phyloP scores from a whole-genome alignment of 2,797 vertebrate genomes.

The Gambelia wislizenii region DNA sequence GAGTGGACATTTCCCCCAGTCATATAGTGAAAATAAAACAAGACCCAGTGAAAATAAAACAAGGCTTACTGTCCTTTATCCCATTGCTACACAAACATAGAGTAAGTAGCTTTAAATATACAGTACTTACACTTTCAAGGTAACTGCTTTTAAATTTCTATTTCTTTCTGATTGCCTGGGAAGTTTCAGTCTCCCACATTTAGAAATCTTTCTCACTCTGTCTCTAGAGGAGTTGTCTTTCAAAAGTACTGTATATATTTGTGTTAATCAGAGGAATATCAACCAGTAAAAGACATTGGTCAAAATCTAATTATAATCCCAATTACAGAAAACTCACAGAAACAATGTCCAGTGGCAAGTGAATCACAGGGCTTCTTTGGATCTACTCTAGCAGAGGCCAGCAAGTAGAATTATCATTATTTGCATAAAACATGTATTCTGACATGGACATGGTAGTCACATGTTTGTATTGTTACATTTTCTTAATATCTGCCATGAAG shows the following conservation, averaged over 20 bases:
- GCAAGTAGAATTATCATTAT: not conserved
- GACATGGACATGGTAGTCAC: not conserved
- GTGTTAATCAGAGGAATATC: not conserved
- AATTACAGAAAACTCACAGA: no score
- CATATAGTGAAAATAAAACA: slow-evolving; percentile 58
- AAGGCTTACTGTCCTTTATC: slow-evolving; percentile 55
- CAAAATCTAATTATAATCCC: not conserved
- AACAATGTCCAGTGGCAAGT: no score
- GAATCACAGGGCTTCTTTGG: no score
- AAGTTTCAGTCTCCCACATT: not conserved
- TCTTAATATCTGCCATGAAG: not conserved
- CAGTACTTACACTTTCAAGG: slow-evolving; percentile 31
- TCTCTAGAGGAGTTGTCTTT: not conserved
- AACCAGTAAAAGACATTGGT: not conserved
- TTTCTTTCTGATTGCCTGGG: slow-evolving; percentile 28
- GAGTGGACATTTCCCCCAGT: slow-evolving; percentile 71
- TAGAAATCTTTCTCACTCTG: slow-evolving; percentile 22
- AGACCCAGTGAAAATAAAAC: slow-evolving; percentile 72
- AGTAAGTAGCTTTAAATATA: slow-evolving; percentile 50
- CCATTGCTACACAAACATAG: slow-evolving; percentile 61
- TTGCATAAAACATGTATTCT: not conserved
- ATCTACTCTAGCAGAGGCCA: no score
- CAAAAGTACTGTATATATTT: not conserved
- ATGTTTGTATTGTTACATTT: not conserved
- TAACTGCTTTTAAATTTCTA: slow-evolving; percentile 53